These are phyloP conservation scores for Pachymerium ferrugineum DNA, from an alignment of 2,888 invertebrate genomes.

Conservation along the genomic window DNA sequence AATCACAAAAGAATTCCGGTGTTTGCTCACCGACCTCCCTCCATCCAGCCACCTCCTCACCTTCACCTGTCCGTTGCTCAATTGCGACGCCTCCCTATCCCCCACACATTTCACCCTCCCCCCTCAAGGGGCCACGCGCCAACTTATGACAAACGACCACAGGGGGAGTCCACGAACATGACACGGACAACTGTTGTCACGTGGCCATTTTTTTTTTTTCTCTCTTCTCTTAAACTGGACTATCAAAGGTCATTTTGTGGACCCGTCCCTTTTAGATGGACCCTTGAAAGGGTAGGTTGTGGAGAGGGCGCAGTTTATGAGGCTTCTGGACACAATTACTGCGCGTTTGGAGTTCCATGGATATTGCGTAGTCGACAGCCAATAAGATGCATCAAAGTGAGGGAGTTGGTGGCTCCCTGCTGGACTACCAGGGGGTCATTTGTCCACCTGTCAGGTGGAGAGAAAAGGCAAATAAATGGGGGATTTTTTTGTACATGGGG, in stretches of 20 bases:
- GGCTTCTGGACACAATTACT: slow-evolving; percentile 11
- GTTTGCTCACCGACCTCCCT: slow-evolving; percentile 20
- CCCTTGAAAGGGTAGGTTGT: neutral
- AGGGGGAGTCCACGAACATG: neutral
- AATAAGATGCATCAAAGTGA: slow-evolving; percentile 23
- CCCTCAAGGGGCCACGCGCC: slow-evolving; percentile 15
- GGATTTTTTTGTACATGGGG: neutral
- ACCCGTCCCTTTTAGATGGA: neutral
- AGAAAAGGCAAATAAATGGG: neutral
- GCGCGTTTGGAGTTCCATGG: slow-evolving; percentile 24
- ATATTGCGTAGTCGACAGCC: slow-evolving; percentile 22
- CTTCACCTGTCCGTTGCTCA: slow-evolving; percentile 18
- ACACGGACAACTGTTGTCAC: slow-evolving; percentile 22
- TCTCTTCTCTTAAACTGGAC: too few species aligned
- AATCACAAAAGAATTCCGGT: slow-evolving; percentile 22
- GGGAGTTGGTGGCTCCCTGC: neutral
- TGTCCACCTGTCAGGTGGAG: neutral
- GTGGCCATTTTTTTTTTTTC: slow-evolving; percentile 19
- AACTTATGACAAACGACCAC: slow-evolving; percentile 14
- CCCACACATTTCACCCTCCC: neutral
- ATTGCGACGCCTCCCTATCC: neutral
- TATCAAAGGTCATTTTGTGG: neutral
- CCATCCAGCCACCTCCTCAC: slow-evolving; percentile 20
- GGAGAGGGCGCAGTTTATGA: neutral
- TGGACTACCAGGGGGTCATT: slow-evolving; percentile 1